A percentile compares a stretch with the other conserved stretches of the same genome.
These are phyloP conservation scores for Rallus crepitans DNA, from an alignment of 2,797 vertebrate species.

Conservation along the genomic window DNA sequence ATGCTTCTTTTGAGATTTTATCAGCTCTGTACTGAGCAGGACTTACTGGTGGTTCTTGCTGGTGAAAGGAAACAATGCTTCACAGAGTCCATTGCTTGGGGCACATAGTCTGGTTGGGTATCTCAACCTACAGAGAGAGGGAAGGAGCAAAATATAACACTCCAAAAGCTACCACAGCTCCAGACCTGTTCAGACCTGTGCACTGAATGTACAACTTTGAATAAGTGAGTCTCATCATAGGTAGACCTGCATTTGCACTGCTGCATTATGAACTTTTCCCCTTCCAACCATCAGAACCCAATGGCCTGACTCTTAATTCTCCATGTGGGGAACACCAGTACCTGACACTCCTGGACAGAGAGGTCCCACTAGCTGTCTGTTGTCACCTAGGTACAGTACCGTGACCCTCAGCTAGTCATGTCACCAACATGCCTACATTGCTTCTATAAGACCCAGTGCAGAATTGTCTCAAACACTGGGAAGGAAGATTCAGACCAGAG, in stretches of 20 bases:
- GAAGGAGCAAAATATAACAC: background rate
- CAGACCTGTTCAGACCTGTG: background rate
- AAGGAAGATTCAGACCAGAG: background rate
- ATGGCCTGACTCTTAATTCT: background rate
- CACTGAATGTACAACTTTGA: fast-evolving
- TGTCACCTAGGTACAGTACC: background rate
- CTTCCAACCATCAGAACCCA: background rate
- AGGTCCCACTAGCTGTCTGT: background rate
- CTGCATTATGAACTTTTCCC: fast-evolving
- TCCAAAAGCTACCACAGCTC: background rate
- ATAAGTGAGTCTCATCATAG: background rate
- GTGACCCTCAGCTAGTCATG: background rate
- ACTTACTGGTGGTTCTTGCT: background rate
- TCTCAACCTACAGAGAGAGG: background rate
- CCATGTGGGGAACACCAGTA: background rate
- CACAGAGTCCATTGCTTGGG: background rate
- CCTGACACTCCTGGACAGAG: background rate
- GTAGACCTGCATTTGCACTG: background rate
- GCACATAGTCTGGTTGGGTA: background rate
- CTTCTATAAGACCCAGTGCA: background rate
- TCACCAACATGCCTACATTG: fast-evolving
- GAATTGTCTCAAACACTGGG: background rate
- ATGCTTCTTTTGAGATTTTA: background rate
- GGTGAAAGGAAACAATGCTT: background rate
- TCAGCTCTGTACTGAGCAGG: background rate